Base-by-base conservation (phyloP, 1,140 invertebrate genomes). In the silkworm (Bombyx mori) region DNA sequence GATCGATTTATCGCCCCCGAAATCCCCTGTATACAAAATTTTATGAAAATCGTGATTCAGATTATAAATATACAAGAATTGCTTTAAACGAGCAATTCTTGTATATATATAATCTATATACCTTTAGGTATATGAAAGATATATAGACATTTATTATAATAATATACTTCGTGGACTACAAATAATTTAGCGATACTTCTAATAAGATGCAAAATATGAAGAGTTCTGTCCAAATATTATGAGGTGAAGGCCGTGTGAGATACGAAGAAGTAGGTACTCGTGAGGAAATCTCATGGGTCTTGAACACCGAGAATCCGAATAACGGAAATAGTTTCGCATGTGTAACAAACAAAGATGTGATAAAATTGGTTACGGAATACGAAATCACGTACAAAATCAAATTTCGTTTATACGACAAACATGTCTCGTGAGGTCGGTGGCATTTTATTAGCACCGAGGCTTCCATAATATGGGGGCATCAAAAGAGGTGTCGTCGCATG, bases 361-460 rank as follows among this genome's bases (percentile, higher is more conserved):
- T 22, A 53, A 65, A 65, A 65, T 66, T 65, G 57, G 43, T 50
- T 65, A 62, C 53, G 61, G 58, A 63, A 61, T 60, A 66, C 61
- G 57, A 63, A 68, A 63, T 66, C 63, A 67, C 62, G 48, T 49
- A 22, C 51, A 52, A 56, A 80, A 77, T 82, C 75, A 74, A 71
- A 84, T 84, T 81, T 71, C 63, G 58, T 75, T 77, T 69, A 76
- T 68, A 76, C 71, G 72, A 75, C 73, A 74, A 75, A 77, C 75
- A 73, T 70, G 71, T 75, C 57, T 60, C 60, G 57, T 55, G 69
- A 71, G 73, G 66, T 68, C 54, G 66, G 63, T 62, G 64, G 68
- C 68, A 68, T 81, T 78, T 82, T 76, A 79, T 80, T 79, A 79
- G 74, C 69, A 65, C 56, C 64, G 57, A 65, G 47, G 45, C 43